Base-by-base conservation (phyloP, 2,888 invertebrate species). In the Hemicrepidius hirtus region DNA sequence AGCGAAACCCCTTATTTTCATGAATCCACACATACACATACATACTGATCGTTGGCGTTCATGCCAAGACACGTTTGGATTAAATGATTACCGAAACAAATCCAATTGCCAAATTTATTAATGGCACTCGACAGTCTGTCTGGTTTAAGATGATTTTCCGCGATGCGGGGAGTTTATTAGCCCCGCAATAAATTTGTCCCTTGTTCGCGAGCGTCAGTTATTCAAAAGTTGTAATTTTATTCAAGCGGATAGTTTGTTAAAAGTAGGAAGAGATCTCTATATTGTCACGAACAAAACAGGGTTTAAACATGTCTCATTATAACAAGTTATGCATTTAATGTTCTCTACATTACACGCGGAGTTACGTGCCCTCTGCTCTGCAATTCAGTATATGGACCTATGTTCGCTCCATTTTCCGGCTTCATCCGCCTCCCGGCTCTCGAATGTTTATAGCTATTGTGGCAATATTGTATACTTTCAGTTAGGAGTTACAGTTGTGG, bases 401-500 rank as follows among this genome's bases (percentile, higher is more conserved):
- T 64, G 55, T 46, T 65, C 44, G 70, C 50, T 65, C 44, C 50
- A 65, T 65, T 65, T 70, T 65, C 59, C 50, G 66, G 49, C 67
- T 73, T 71, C 62, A 63, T 73, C 66, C 53, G 68, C 65, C 49
- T 64, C 70, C 65, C 57, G 53, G 60, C 64, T 68, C 57, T 55
- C 57, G 67, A 73, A 77, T 74, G 70, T 76, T 75, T 76, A 76
- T 69, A 64, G 71, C 70, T 72, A 57, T 76, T 73, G 75, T 70
- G 37, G 71, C 59, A 76, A 78, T 75, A 75, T 76, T 77, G 60
- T 75, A 70, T 71, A 68, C 64, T 74, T 85, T 78, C 77, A 88
- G 87, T 79, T 87, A 70, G 88, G 88, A 71, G 79, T 85, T 21
- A 85, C 84, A 74, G 80, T 87, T 67, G 74, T 83, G 57, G 86